phyloP scores from a whole-genome alignment of 1,140 invertebrate species.

The Drosophila asahinai region DNA sequence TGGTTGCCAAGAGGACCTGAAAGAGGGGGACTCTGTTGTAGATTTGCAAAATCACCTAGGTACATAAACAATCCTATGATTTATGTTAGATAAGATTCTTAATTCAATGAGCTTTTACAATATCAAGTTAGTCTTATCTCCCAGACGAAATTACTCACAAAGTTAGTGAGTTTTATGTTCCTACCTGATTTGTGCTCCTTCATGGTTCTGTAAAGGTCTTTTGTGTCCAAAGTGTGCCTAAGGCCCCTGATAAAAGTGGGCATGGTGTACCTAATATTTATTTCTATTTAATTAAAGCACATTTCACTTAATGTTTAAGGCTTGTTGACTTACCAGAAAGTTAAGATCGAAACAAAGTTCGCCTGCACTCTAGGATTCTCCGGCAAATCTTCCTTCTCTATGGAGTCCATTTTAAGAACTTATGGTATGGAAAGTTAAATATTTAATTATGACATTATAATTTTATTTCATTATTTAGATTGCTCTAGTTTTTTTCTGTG shows the following conservation, averaged over 20 bases:
- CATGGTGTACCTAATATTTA: constrained; percentile 84
- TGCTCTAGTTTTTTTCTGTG: background rate
- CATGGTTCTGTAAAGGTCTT: constrained; percentile 87
- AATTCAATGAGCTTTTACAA: too few species aligned
- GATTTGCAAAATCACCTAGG: too few species aligned
- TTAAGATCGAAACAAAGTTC: constrained; percentile 70
- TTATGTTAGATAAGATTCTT: background rate
- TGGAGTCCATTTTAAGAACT: constrained; percentile 61
- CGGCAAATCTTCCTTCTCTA: constrained; percentile 72
- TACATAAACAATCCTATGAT: background rate
- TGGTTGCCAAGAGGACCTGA: constrained; percentile 69
- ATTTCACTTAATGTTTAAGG: background rate
- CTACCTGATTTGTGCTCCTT: constrained; percentile 86
- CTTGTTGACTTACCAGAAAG: constrained; percentile 69
- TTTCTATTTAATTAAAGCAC: background rate
- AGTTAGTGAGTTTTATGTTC: background rate
- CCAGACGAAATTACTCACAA: background rate
- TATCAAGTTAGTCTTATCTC: background rate
- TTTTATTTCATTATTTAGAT: too few species aligned
- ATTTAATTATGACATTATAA: too few species aligned
- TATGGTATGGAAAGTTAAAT: background rate
- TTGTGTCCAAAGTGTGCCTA: constrained; percentile 86
- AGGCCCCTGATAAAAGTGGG: constrained; percentile 86
- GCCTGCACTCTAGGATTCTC: constrained; percentile 73
- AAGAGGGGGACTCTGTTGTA: constrained; percentile 3